These are phyloP conservation scores for Idaea aversata DNA, from an alignment of 2,888 invertebrate species.

Conservation along the genomic window DNA sequence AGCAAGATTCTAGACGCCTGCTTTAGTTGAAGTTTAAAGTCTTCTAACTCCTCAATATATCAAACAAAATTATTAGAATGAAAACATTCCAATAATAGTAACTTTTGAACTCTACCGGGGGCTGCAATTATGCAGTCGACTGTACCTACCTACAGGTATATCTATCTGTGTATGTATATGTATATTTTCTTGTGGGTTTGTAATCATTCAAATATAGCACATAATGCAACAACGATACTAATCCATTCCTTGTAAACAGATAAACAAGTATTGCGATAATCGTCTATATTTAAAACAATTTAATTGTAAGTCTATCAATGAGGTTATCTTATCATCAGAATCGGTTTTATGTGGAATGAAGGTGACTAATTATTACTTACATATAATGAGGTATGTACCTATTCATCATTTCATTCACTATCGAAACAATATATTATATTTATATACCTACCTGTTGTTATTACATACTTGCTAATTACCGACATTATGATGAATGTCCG, in stretches of 20 bases:
- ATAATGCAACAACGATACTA: background rate
- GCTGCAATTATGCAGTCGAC: too few species aligned
- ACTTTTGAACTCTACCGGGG: too few species aligned
- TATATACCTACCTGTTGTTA: background rate
- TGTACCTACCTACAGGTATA: too few species aligned
- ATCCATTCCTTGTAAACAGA: background rate
- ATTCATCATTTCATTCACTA: background rate
- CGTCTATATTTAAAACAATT: background rate
- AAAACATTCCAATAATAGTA: too few species aligned
- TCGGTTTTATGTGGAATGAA: background rate
- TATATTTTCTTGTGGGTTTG: background rate
- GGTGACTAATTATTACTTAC: background rate
- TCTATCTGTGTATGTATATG: too few species aligned
- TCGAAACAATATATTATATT: background rate
- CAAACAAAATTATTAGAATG: too few species aligned
- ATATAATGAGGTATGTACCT: background rate
- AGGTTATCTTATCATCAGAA: background rate
- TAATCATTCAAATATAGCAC: background rate
- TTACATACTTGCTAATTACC: slow-evolving; percentile 42
- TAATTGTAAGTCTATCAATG: background rate
- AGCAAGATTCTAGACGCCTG: too few species aligned
- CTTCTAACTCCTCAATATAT: too few species aligned
- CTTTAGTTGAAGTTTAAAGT: too few species aligned
- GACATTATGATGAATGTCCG: too few species aligned
- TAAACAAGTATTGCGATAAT: background rate